Conservation (phyloP, 1,140 invertebrate species). For the Drosophila lacteicornis region DNA sequence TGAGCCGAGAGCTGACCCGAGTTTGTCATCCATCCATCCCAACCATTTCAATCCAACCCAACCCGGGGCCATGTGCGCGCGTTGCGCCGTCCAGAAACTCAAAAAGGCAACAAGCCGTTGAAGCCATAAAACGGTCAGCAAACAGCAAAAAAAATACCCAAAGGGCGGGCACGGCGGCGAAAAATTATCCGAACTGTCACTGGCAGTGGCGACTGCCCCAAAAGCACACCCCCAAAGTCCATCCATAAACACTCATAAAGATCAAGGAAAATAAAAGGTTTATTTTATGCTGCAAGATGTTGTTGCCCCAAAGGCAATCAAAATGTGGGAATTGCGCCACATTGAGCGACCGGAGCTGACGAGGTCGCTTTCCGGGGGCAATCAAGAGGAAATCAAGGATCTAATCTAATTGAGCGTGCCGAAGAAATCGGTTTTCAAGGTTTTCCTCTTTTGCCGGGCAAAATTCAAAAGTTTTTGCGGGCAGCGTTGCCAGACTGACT, state of each 20-base stretch:
- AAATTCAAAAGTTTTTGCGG: neutral
- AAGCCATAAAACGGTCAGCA: conserved; percentile 61
- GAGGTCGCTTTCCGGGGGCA: neutral
- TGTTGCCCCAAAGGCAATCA: conserved; percentile 12
- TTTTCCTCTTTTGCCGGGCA: neutral
- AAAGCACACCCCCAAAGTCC: neutral
- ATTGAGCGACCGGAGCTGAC: neutral
- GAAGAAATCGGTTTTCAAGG: neutral
- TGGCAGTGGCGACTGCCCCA: conserved; percentile 14
- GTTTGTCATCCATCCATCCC: conserved; percentile 49
- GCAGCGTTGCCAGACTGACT: neutral
- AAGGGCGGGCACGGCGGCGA: conserved; percentile 7
- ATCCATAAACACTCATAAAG: conserved; percentile 34
- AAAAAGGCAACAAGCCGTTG: conserved; percentile 75
- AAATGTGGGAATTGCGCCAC: conserved; percentile 25
- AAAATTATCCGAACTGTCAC: conserved; percentile 47
- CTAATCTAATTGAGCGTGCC: conserved; percentile 1
- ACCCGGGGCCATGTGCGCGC: conserved; percentile 37
- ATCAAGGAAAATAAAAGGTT: conserved; percentile 25
- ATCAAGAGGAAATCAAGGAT: conserved; percentile 10
- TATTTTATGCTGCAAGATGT: conserved; percentile 30
- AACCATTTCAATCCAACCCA: conserved; percentile 4
- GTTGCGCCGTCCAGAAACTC: conserved; percentile 36
- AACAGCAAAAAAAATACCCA: conserved; percentile 26
- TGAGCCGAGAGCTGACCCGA: conserved; percentile 13